Base-by-base conservation (phyloP, 2,888 invertebrate species). In the Pseudeuparius sepicola region DNA sequence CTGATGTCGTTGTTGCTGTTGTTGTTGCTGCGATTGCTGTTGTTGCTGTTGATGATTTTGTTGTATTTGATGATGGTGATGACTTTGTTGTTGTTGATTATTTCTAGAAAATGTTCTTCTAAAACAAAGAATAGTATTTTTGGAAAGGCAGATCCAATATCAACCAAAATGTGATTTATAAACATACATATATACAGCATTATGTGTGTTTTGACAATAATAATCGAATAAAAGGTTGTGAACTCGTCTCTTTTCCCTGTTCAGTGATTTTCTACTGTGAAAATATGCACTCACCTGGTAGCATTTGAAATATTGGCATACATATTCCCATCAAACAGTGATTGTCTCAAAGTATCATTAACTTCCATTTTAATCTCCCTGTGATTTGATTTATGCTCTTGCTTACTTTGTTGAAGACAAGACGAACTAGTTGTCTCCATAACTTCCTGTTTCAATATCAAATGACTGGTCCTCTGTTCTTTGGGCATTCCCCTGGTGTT, bases 381-480 rank as follows among this genome's bases (percentile, higher is more conserved):
- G 37, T 53, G 55, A 43, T 53, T 57, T 33, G 52, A 46, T 37
- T 56, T 53, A 23, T 46, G 25, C 11, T 49, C 52, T 36, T 49
- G 49, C 34, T 67, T 57, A 42, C 66, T 67, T 44, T 61, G 63
- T 50, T 66, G 67, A 26, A 67, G 58, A 51, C 53, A 54, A 20
- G 67, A 68, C 2, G 51, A 45, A 2, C 20, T 27, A 53, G 65
- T 71, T 18, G 70, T 73, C 43, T 77, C 76, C 59, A 75, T 73
- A 12, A 72, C 61, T 62, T 77, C 78, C 50, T 75, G 68, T 57
- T 78, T 77, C 37, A 76, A 55, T 31, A 75, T 70, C 50, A 73
- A 63, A 37, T 72, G 71, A 38, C 39, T 37, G 13, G 42, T 48
- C 30, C 44, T 28, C 13, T 35, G 37, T 23, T 50, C 49, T 36